A percentile compares a stretch with the other conserved stretches of the same genome.
Conservation (phyloP, 1,140 invertebrate species). For the Atta colombica region DNA sequence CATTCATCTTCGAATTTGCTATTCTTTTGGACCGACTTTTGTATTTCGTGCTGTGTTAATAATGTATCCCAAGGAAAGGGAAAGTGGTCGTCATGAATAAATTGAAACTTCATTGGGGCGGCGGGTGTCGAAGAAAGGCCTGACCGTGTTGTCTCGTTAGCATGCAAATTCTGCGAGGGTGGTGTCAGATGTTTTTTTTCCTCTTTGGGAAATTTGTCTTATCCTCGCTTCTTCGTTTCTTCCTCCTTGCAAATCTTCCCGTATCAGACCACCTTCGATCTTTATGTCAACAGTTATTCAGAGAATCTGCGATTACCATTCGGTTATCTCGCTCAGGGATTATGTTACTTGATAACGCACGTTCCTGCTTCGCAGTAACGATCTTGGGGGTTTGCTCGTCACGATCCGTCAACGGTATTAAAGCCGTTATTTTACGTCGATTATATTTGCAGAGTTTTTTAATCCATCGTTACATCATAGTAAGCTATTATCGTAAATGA, state of each 20-base stretch:
- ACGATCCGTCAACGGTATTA: not conserved
- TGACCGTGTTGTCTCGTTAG: conserved; percentile 69
- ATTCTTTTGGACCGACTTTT: not conserved
- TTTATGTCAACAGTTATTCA: conserved; percentile 51
- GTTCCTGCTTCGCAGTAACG: conserved; percentile 29
- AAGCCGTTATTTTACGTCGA: not conserved
- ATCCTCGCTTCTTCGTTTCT: not conserved
- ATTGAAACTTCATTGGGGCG: conserved; percentile 73
- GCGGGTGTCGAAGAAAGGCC: conserved; percentile 44
- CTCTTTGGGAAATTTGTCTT: not conserved
- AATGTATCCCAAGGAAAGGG: conserved; percentile 60
- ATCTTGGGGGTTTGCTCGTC: conserved; percentile 2
- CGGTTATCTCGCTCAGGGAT: conserved; percentile 48
- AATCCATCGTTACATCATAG: not conserved
- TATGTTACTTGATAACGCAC: conserved; percentile 58
- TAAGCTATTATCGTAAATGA: not conserved
- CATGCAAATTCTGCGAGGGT: conserved; percentile 70
- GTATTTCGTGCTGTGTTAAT: conserved; percentile 51
- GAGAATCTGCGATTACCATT: conserved; percentile 3
- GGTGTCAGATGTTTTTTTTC: not conserved
- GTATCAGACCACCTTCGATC: not conserved
- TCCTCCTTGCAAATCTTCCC: not conserved
- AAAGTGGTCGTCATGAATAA: conserved; percentile 73
- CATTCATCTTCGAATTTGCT: not conserved
- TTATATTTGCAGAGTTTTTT: conserved; percentile 29